Conservation (phyloP, 35 echinoderm and acorn worm genomes). For the Apostichopus japonicus region DNA sequence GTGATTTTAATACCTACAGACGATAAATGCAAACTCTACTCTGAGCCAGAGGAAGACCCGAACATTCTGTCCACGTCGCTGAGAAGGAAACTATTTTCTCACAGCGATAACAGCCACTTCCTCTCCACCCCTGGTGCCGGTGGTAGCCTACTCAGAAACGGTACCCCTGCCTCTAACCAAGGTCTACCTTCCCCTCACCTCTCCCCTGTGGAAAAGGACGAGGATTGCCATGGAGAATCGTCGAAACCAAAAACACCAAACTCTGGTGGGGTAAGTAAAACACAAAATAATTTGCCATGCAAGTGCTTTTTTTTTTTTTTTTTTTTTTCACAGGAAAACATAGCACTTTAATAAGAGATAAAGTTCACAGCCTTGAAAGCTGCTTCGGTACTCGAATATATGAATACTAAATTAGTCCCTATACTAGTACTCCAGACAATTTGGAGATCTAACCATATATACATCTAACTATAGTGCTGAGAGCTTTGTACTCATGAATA, state of each 20-base stretch:
- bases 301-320: neutral
- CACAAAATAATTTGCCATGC: neutral
- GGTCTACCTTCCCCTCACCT: slow-evolving; percentile 25
- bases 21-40: neutral
- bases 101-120: neutral
- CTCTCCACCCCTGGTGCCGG: neutral
- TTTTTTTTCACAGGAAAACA: too few relatives aligned
- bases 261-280: neutral
- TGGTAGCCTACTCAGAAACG: neutral
- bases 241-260: slow-evolving; percentile 37
- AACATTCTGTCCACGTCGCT: neutral
- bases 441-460: too few relatives aligned
- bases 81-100: slow-evolving; percentile 30
- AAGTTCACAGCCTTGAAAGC: too few relatives aligned
- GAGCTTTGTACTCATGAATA: too few relatives aligned
- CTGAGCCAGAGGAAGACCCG: neutral
- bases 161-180: neutral
- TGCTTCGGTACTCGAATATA: too few relatives aligned
- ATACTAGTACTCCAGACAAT: too few relatives aligned
- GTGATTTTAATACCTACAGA: neutral
- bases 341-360: neutral
- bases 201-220: neutral
- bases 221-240: neutral
- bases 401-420: too few relatives aligned
- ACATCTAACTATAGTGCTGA: too few relatives aligned